phyloP scores from a whole-genome alignment of 2,797 vertebrate species.

The Poeciliopsis gracilis region DNA sequence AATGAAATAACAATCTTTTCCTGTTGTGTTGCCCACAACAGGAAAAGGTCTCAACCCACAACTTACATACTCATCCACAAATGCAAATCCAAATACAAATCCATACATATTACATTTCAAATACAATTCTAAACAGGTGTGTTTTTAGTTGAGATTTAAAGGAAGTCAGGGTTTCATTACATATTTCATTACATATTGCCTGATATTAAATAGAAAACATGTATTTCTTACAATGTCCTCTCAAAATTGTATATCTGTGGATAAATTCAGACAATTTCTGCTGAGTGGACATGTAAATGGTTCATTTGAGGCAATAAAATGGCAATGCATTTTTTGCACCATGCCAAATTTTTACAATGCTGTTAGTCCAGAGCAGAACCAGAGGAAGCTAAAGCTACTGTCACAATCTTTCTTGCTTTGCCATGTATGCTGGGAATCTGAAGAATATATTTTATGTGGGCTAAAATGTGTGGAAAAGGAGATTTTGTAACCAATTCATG shows the following conservation, averaged over 20 bases:
- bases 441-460: background rate
- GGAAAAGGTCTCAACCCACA: too few relatives aligned
- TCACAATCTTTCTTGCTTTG: background rate
- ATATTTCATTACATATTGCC: background rate
- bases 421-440: background rate
- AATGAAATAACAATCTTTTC: too few relatives aligned
- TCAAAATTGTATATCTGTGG: background rate
- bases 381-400: background rate
- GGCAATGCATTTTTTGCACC: background rate
- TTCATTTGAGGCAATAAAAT: background rate
- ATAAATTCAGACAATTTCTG: background rate
- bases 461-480: background rate
- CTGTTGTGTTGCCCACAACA: too few relatives aligned
- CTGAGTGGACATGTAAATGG: background rate
- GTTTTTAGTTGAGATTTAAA: too few relatives aligned
- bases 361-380: background rate
- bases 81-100: too few relatives aligned
- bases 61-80: too few relatives aligned
- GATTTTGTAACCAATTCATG: background rate
- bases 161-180: too few relatives aligned
- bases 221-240: background rate
- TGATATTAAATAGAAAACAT: background rate
- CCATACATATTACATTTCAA: too few relatives aligned
- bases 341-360: too few relatives aligned
- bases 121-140: too few relatives aligned